Base-by-base conservation (phyloP, 2,888 invertebrate genomes). In the Hypomecis atomaria region DNA sequence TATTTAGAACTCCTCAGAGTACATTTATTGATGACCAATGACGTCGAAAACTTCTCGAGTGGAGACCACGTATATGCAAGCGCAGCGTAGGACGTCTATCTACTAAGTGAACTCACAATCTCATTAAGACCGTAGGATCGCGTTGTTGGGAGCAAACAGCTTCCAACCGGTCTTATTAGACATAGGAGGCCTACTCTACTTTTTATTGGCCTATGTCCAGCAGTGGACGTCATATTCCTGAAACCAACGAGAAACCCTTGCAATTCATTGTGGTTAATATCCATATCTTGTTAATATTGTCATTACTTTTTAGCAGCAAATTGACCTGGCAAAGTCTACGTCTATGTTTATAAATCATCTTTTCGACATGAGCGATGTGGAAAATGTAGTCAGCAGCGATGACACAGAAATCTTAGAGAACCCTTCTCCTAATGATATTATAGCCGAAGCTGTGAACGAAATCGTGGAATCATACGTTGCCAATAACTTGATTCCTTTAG, bases 321-420 rank as follows among this genome's bases (percentile, higher is more conserved):
- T 76, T 49, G 86, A 85, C 47, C 67, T 84, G 42, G 78, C 69
- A 3, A 84, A 86, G 65, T 88, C 86, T 1, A 87, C 91, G 6
- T 87, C 90, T 0, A 84, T 84, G 78, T 85, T 87, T 61, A 88
- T 91, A 52, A 88, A 85, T 65, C 78, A 88, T 65, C 76, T 91
- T 45, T 91, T 90, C 67, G 89, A 91, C 56, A 88, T 90, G 87
- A 90, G 89, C 66, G 88, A 89, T 44, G 85, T 90, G 34, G 87
- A 88, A 66, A 77, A 66, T 49, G 75, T 80, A 7, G 65, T 77
- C 50, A 66, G 75, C 33, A 71, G 72, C 38, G 77, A 84, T 43
- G 82, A 86, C 34, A 64, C 70, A 42, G 78, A 78, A 55, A 58
- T 73, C 0, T 49, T 67, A 49, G 66, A 78, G 67, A 75, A 47